Conservation (phyloP, 2,888 invertebrate species). For the Dolichomitus sp. region DNA sequence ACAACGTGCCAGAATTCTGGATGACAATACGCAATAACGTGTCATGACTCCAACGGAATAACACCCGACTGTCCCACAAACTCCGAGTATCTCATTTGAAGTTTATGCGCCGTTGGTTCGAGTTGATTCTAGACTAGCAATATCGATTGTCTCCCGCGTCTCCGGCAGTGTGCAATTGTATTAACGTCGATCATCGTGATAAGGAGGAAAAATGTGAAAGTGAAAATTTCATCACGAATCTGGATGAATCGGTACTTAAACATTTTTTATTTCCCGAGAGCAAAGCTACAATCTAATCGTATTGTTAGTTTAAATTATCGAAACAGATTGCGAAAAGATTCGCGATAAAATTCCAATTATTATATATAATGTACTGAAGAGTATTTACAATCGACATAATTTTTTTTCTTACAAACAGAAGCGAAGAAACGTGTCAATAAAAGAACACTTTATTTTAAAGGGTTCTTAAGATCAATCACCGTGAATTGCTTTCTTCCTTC, state of each 20-base stretch:
- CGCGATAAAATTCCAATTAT: background rate
- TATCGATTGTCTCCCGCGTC: background rate
- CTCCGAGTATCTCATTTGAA: conserved; percentile 6
- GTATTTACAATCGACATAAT: background rate
- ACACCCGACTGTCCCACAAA: background rate
- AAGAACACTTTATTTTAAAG: background rate
- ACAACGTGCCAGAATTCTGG: conserved; percentile 29
- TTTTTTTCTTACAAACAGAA: background rate
- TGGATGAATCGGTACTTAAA: background rate
- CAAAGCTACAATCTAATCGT: background rate
- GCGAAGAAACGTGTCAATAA: background rate
- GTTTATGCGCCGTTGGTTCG: background rate
- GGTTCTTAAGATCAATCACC: background rate
- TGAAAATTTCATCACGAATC: background rate
- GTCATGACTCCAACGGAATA: background rate
- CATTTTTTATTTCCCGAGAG: background rate
- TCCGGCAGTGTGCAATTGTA: background rate
- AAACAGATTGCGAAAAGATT: background rate
- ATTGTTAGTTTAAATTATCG: background rate
- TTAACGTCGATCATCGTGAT: background rate
- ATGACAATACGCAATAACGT: conserved; percentile 1
- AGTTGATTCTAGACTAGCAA: background rate
- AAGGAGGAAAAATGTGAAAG: background rate
- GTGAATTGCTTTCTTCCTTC: background rate
- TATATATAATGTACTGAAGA: background rate